Base-by-base conservation (phyloP, 2,113 vertebrate species). In the Clinocottus analis region DNA sequence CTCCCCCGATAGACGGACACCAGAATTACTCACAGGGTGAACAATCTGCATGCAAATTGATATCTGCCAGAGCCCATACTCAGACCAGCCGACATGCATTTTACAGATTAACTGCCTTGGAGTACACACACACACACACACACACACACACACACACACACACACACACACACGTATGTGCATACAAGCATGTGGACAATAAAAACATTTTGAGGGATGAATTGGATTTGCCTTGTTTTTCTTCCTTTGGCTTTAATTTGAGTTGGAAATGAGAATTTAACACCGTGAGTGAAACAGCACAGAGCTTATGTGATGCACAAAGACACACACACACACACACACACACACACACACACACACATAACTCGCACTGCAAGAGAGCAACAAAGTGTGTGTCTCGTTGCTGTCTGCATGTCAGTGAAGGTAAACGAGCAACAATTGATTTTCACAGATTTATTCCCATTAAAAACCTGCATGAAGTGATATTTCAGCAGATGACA, bases 11-110 rank as follows among this genome's bases (percentile, higher is more conserved):
- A 90, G 85, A 85, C 76, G 87, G 84, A 89, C 85, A 84, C 33
- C 66, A 80, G 81, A 86, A 92, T 92, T 84, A 90, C 88, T 93
- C 84, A 89, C 51, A 73, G 81, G 67, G n/a, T n/a, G 60, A 83
- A 66, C 53, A 85, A 90, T 89, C 87, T 85, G 83, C 84, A 92
- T 90, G 88, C 75, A 87, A 91, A 91, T 80, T 86, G 82, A 86
- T 91, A 86, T 84, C 56, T 69, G 78, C 59, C 72, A 79, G 80
- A 51, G 60, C 19, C 56, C 78, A 77, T 68, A 74, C 68, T 58
- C 78, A 70, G 31, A 77, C 33, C 33, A 49, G 16, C 74, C 53
- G 55, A 55, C 41, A 72, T 61, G 64, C 60, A 31, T 75, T 69
- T 43, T 85, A 77, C 82, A 83, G 80, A 79, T 87, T 60, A 81